Conservation (phyloP, 2,797 vertebrate genomes). For the Megalops cyprinoides region DNA sequence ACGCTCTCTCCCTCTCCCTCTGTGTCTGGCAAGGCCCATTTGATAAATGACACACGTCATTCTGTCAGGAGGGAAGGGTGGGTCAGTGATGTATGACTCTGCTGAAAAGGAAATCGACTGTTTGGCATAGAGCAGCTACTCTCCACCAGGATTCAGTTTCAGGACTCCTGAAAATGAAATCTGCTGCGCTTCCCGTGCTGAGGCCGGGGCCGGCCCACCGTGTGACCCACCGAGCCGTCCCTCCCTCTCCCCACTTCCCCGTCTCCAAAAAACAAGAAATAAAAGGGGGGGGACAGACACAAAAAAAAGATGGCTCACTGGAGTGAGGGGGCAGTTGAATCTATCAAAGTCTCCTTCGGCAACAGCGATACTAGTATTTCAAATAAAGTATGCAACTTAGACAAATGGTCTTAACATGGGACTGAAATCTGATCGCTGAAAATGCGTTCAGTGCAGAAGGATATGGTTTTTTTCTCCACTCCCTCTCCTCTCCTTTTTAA, state of each 20-base stretch:
- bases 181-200: slow-evolving; percentile 70
- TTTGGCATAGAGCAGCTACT: slow-evolving; percentile 86
- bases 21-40: slow-evolving; percentile 82
- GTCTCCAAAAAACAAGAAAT: slow-evolving; percentile 52
- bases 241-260: slow-evolving; percentile 42
- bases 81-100: slow-evolving; percentile 93
- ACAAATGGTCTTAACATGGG: slow-evolving; percentile 78
- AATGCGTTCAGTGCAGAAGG: slow-evolving; percentile 18
- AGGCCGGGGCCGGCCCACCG: slow-evolving; percentile 62
- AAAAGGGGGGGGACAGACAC: slow-evolving; percentile 19
- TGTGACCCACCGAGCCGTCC: slow-evolving; percentile 51
- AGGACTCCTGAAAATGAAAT: slow-evolving; percentile 79
- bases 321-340: slow-evolving; percentile 53
- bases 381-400: slow-evolving; percentile 78
- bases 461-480: slow-evolving; percentile 36
- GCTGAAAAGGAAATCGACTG: slow-evolving; percentile 97
- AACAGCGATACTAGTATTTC: slow-evolving; percentile 82
- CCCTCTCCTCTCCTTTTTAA: slow-evolving; percentile 64
- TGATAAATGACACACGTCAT: slow-evolving; percentile 99
- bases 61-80: slow-evolving; percentile 95
- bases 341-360: slow-evolving; percentile 80
- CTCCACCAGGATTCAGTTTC: slow-evolving; percentile 79
- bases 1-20: slow-evolving; percentile 48
- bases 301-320: slow-evolving; percentile 43
- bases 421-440: slow-evolving; percentile 68